Conservation (phyloP, 1,140 invertebrate species). For the Camponotus floridanus region DNA sequence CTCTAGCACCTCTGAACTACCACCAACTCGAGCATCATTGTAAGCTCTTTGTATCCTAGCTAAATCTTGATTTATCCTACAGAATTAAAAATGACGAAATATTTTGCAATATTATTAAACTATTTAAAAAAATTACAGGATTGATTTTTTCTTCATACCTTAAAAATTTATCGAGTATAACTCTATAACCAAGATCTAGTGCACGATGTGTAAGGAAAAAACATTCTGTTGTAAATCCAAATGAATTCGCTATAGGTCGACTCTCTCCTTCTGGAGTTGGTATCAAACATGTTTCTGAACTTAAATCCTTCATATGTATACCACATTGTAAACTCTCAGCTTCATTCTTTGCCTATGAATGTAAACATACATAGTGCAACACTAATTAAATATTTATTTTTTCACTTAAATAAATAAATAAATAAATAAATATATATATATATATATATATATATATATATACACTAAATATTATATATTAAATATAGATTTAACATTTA, state of each 20-base stretch:
- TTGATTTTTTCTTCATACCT: slow-evolving; percentile 79
- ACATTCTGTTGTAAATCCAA: slow-evolving; percentile 95
- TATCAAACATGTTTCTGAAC: slow-evolving; percentile 92
- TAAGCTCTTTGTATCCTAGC: slow-evolving; percentile 91
- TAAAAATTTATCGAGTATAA: slow-evolving; percentile 92
- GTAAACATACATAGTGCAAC: slow-evolving; percentile 13
- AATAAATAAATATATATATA: background rate
- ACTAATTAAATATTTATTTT: slow-evolving; percentile 27
- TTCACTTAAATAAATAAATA: background rate
- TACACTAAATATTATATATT: background rate
- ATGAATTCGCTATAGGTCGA: slow-evolving; percentile 87
- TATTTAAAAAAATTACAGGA: background rate
- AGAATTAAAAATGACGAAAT: slow-evolving; percentile 51
- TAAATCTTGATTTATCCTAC: slow-evolving; percentile 89
- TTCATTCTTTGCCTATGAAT: slow-evolving; percentile 83
- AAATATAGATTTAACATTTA: slow-evolving; percentile 3
- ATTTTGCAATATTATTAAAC: background rate
- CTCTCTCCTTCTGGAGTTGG: slow-evolving; percentile 88
- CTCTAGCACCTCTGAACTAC: slow-evolving; percentile 87
- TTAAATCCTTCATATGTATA: slow-evolving; percentile 90
- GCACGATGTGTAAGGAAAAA: slow-evolving; percentile 96
- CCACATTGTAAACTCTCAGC: slow-evolving; percentile 84
- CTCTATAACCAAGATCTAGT: slow-evolving; percentile 93
- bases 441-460: background rate
- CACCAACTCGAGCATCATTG: slow-evolving; percentile 87